phyloP scores from a whole-genome alignment of 2,113 vertebrate genomes.

The Gasterosteus aculeatus region DNA sequence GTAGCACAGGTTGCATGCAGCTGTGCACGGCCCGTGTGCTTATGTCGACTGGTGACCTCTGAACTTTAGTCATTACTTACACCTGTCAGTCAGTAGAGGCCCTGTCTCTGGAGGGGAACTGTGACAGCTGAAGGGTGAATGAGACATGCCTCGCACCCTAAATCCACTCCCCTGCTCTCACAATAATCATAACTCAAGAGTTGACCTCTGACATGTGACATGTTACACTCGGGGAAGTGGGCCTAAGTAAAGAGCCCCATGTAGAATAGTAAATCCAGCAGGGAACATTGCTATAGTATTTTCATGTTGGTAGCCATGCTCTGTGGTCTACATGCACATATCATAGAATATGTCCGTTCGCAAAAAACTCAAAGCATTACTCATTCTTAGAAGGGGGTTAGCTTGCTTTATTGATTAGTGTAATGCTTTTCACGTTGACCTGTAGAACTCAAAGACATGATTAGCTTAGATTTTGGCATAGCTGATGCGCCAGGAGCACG shows the following conservation, averaged over 20 bases:
- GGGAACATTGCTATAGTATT: slow-evolving; percentile 13
- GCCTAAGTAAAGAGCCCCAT: slow-evolving; percentile 38
- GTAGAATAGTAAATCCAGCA: slow-evolving; percentile 24
- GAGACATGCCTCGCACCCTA: slow-evolving; percentile 65
- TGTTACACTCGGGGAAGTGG: slow-evolving; percentile 48
- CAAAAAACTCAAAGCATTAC: slow-evolving; percentile 11
- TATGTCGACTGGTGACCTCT: slow-evolving; percentile 68
- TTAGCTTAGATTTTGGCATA: slow-evolving; percentile 24
- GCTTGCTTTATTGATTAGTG: slow-evolving; percentile 20
- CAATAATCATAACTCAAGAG: slow-evolving; percentile 76
- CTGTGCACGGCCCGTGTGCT: slow-evolving; percentile 67
- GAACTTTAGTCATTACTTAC: slow-evolving; percentile 73
- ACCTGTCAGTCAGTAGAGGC: slow-evolving; percentile 75
- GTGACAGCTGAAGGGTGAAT: slow-evolving; percentile 78
- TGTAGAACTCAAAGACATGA: slow-evolving; percentile 10
- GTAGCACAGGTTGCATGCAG: slow-evolving; percentile 50
- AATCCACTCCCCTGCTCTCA: slow-evolving; percentile 59
- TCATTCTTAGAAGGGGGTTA: slow-evolving; percentile 6
- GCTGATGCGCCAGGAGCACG: neutral
- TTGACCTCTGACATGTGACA: slow-evolving; percentile 68
- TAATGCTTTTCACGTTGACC: slow-evolving; percentile 25
- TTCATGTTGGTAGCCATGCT: slow-evolving; percentile 10
- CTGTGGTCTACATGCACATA: neutral
- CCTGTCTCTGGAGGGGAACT: slow-evolving; percentile 54
- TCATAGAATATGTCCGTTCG: neutral